Conservation (phyloP, 2,888 invertebrate genomes). For the Temnothorax unifasciatus region DNA sequence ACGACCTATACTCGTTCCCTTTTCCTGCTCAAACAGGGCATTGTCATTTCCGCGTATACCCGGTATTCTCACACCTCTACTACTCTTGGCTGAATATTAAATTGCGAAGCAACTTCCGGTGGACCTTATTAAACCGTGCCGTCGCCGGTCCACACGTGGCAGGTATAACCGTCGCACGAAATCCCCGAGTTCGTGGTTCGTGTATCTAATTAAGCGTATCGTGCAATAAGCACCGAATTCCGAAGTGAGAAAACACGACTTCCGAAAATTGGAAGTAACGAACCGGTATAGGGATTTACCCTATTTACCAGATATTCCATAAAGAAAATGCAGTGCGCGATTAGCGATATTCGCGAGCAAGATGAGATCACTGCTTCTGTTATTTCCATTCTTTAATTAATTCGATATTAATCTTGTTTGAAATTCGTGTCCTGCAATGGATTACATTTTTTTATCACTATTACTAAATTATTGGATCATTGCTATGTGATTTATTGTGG, state of each 20-base stretch:
- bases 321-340: background rate
- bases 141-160: constrained; percentile 30
- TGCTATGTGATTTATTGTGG: background rate
- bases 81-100: constrained; percentile 70
- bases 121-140: constrained; percentile 66
- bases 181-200: background rate
- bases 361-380: background rate
- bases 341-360: background rate
- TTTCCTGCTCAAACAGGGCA: background rate
- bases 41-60: background rate
- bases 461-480: background rate
- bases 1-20: constrained; percentile 33
- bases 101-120: constrained; percentile 72
- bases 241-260: constrained; percentile 18
- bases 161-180: constrained; percentile 2
- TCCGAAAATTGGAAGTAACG: constrained; percentile 33
- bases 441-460: background rate
- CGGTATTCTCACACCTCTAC: background rate
- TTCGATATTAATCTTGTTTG: background rate
- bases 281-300: background rate
- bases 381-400: background rate
- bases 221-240: constrained; percentile 24
- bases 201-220: constrained; percentile 43
- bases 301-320: background rate
- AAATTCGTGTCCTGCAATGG: background rate